Base-by-base conservation (phyloP, 1,140 invertebrate species). In the Ostrea denselamellosa region DNA sequence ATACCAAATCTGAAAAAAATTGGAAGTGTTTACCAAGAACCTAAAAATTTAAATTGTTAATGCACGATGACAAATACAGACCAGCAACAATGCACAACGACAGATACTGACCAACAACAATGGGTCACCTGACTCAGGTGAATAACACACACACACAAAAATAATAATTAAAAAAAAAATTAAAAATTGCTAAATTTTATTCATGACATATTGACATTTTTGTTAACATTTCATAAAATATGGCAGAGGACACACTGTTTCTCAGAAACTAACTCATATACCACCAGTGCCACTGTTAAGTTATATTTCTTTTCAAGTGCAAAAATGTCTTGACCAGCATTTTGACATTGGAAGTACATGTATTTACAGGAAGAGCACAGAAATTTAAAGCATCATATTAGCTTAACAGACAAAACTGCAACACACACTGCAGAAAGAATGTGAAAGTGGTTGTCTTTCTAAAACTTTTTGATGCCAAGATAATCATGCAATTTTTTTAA, bases 171-270 rank as follows among this genome's bases (percentile, higher is more conserved):
- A 0, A 34, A 77, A 34, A 28, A 10, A 77, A 28, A 17, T 77
- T 77, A 77, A 77, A 77, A 77, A 77, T 77, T 77, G 68, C 68
- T 77, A 77, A 77, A 77, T 14, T 77, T 71, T 77, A 77, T 77
- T 77, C 12, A 77, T 77, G 68, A 77, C 68, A 34, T 77, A 14
- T 77, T 77, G 68, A 77, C 68, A 77, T 28, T 77, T 9, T 77
- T 77, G 68, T 77, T 77, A 77, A 77, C 68, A 77, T 77, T 34
- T 77, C 28, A 77, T 77, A 77, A 77, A 77, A 77, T 25, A 77
- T 77, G 68, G 68, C 68, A 77, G 68, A 77, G 68, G 68, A 77
- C 12, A 77, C 25, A 77, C 28, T 77, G 68, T 77, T 77, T 77
- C 68, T 77, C 68, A 77, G 68, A 77, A 77, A 77, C 68, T 77